These are phyloP conservation scores for Hirundo rustica DNA, from an alignment of 2,797 vertebrate species.

Conservation along the genomic window DNA sequence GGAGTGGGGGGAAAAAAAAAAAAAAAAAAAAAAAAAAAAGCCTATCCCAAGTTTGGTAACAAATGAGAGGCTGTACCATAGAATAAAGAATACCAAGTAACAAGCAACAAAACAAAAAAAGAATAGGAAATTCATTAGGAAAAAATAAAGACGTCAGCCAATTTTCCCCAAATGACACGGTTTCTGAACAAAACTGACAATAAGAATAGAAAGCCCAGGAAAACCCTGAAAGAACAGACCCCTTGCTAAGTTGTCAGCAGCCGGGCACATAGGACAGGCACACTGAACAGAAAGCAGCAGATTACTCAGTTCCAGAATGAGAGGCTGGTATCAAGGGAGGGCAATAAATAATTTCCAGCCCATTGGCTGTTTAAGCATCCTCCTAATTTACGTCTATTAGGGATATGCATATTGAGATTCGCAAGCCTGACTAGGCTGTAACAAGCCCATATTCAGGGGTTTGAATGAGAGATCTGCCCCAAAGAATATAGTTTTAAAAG, in stretches of 20 bases:
- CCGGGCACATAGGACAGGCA: neutral
- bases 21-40: no score
- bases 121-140: neutral
- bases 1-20: no score
- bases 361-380: constrained; percentile 27
- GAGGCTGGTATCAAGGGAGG: neutral
- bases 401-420: constrained; percentile 9
- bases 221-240: neutral
- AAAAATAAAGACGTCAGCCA: neutral
- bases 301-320: neutral
- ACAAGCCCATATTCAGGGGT: neutral
- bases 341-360: constrained; percentile 30
- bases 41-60: neutral
- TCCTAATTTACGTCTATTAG: constrained; percentile 20
- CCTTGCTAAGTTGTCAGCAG: neutral
- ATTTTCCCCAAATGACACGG: neutral
- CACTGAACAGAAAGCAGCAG: neutral
- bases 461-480: neutral
- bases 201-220: neutral
- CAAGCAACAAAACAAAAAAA: neutral
- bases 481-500: neutral
- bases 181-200: neutral
- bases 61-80: neutral
- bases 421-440: neutral
- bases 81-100: neutral